Evolutionary conservation across 2,113 vertebrate species (phyloP).

Genomic region (Mus pahari): DNA sequence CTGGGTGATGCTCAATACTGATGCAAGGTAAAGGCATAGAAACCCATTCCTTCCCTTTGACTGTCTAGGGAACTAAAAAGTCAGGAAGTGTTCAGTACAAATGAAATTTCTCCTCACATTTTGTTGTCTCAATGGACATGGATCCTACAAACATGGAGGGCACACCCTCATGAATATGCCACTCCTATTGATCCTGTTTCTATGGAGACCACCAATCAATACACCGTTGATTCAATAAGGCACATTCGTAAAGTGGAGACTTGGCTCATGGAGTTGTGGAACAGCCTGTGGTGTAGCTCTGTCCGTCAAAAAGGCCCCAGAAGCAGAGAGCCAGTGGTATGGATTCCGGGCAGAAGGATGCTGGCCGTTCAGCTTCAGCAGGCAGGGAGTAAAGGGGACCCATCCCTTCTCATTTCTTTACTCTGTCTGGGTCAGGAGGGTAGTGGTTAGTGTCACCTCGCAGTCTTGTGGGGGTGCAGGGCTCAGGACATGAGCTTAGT

Average conservation of each 20-base stretch:
- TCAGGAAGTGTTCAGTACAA: background rate
- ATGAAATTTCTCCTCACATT: background rate
- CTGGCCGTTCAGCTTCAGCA: background rate
- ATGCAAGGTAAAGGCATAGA: too few relatives aligned
- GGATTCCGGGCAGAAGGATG: background rate
- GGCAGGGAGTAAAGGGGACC: background rate
- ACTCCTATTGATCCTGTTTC: background rate
- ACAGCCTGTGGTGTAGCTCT: background rate
- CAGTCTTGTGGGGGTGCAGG: background rate
- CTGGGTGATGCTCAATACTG: background rate
- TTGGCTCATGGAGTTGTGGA: background rate
- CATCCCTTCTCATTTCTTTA: background rate
- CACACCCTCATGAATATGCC: background rate
- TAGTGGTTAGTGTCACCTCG: too few relatives aligned
- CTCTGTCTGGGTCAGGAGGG: background rate
- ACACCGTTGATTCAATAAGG: background rate
- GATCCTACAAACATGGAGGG: background rate
- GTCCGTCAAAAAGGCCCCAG: accelerated
- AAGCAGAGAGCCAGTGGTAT: too few relatives aligned
- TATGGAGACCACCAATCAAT: background rate
- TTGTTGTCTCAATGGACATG: too few relatives aligned
- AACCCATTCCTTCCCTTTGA: background rate
- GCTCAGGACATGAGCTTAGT: background rate
- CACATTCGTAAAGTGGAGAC: too few relatives aligned
- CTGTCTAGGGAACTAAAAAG: background rate